Percentiles rank a stretch among this genome's conserved stretches.
phyloP scores from a whole-genome alignment of 2,888 invertebrate genomes.

The Stenoptilia bipunctidactyla region DNA sequence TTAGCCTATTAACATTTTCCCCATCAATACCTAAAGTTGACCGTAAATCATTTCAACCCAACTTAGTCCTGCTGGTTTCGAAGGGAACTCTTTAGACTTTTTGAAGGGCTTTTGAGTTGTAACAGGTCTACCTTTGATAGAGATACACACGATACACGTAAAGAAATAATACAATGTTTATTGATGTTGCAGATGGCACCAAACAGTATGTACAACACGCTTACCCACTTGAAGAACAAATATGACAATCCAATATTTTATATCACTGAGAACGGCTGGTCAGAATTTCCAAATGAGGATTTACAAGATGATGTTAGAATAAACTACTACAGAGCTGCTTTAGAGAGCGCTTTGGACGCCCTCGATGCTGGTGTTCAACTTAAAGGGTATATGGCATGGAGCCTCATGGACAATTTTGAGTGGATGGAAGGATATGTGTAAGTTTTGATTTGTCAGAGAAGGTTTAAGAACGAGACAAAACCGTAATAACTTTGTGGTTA shows the following conservation, averaged over 20 bases:
- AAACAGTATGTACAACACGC: constrained; percentile 65
- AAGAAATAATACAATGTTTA: too few relatives aligned
- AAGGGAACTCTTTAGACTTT: too few relatives aligned
- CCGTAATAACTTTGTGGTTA: too few relatives aligned
- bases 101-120: too few relatives aligned
- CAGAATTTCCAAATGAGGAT: constrained; percentile 24
- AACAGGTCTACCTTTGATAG: too few relatives aligned
- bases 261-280: constrained; percentile 69
- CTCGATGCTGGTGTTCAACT: constrained; percentile 56
- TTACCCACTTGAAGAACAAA: constrained; percentile 55
- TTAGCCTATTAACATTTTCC: too few relatives aligned
- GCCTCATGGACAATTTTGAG: constrained; percentile 76
- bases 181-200: constrained; percentile 64
- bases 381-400: constrained; percentile 73
- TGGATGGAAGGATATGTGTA: constrained; percentile 71
- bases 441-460: constrained; percentile 26
- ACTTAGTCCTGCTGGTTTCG: too few relatives aligned
- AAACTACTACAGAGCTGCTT: constrained; percentile 46
- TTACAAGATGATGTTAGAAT: constrained; percentile 43
- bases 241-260: constrained; percentile 63
- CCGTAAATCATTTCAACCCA: too few relatives aligned
- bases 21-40: too few relatives aligned
- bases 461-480: too few relatives aligned
- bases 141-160: too few relatives aligned
- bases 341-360: constrained; percentile 46